Evolutionary conservation across 2,797 vertebrate species (phyloP), one percentile per base, ranked within the genome.

Genomic region (Acanthurus leucopareius): DNA sequence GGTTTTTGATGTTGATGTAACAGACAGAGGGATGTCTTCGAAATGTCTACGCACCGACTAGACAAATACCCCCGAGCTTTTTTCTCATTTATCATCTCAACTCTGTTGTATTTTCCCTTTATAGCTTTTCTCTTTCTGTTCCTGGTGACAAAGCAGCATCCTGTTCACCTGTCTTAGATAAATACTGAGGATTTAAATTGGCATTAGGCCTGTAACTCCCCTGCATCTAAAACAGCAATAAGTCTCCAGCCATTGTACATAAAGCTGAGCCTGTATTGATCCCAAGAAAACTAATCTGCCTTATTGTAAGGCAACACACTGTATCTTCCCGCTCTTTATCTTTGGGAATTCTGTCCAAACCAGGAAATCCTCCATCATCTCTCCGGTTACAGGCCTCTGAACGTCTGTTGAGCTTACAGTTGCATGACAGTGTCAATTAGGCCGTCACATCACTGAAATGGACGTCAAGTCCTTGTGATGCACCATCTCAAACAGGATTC

Each of bases 221-320:
- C 58, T 69, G 77, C 62, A 79, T 84, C 60, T 80, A 64, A 77
- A 88, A 35, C 68, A 79, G 74, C 79, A 61, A 38, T 77, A 73
- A 54, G 68, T 75, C 70, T 83, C 20, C 70, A 60, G 48, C 57
- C 73, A 66, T 28, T 69, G 69, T 62, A 67, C 73, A 75, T 81
- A 61, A 88, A 80, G 68, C 80, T 62, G 70, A 86, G 79, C 44
- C 69, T 7, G 60, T 77, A 90, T 86, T 63, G 86, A 90, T 91
- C 90, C 78, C 3, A 17, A 51, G 75, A 75, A 79, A 73, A 86
- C 71, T 13, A 28, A 75, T 60, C 73, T 77, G 56, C 66, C 65
- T 80, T 64, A 71, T 47, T 74, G 66, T 61, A 68, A 64, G 71
- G 71, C 63, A 57, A 66, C 57, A 53, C 42, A 69, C 4, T 32